phyloP scores from a whole-genome alignment of 2,797 vertebrate genomes.

The Dendrocincla tyrannina region DNA sequence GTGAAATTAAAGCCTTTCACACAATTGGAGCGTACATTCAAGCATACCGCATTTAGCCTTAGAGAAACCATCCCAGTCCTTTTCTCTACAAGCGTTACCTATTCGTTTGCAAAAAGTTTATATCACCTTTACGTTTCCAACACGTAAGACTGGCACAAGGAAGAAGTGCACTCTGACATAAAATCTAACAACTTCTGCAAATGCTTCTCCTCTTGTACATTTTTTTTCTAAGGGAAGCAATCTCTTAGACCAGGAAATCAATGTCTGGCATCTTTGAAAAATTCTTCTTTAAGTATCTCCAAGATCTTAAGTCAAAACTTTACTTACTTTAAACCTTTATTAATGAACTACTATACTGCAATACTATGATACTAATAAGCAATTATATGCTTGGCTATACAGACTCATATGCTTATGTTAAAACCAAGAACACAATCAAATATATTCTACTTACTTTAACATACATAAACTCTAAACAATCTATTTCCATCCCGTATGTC shows the following conservation, averaged over 20 bases:
- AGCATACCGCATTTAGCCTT: background rate
- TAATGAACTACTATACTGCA: background rate
- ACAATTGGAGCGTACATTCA: rapidly evolving
- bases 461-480: constrained; percentile 84
- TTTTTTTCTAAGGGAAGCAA: background rate
- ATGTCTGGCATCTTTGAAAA: background rate
- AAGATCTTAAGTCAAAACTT: background rate
- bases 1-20: background rate
- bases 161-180: background rate
- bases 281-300: background rate
- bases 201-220: background rate
- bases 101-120: background rate
- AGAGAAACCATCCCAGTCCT: background rate
- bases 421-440: background rate
- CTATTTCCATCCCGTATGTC: constrained; percentile 71
- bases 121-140: background rate
- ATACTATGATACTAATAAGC: background rate
- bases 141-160: rapidly evolving
- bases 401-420: background rate
- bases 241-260: background rate
- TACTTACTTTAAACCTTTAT: background rate
- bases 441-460: constrained; percentile 81
- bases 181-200: background rate
- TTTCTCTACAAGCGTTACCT: background rate
- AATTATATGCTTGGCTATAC: background rate